Evolutionary conservation across 2,888 invertebrate genomes (phyloP).

Genomic region (Gibbula magus): DNA sequence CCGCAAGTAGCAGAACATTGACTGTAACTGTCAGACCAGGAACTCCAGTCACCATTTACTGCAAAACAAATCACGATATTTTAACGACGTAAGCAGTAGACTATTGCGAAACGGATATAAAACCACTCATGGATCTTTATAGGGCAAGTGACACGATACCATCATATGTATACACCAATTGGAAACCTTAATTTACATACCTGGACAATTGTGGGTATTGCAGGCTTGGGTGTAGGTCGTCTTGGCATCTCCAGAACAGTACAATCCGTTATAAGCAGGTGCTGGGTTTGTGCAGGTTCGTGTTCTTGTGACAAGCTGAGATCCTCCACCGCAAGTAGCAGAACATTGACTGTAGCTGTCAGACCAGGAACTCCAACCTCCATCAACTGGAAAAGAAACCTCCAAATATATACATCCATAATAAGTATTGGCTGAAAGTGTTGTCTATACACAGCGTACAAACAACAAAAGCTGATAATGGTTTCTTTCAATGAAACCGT

Average conservation of each 20-base stretch:
- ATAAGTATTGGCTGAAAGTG: too few species aligned
- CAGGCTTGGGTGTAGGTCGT: background rate
- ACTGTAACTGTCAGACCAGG: background rate
- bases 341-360: slow-evolving; percentile 3
- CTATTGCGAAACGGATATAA: too few species aligned
- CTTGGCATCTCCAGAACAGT: background rate
- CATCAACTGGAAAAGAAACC: background rate
- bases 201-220: background rate
- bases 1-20: background rate
- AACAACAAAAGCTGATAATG: too few species aligned
- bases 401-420: too few species aligned
- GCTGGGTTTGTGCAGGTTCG: slow-evolving; percentile 21
- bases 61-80: background rate
- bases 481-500: too few species aligned
- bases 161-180: too few species aligned
- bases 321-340: background rate
- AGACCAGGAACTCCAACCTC: background rate
- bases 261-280: background rate
- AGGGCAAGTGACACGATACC: too few species aligned
- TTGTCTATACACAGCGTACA: too few species aligned
- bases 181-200: background rate
- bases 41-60: background rate
- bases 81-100: too few species aligned
- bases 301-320: background rate
- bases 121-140: too few species aligned